Conservation (phyloP, 2,797 vertebrate species). For the Tenualosa thibaudeaui region DNA sequence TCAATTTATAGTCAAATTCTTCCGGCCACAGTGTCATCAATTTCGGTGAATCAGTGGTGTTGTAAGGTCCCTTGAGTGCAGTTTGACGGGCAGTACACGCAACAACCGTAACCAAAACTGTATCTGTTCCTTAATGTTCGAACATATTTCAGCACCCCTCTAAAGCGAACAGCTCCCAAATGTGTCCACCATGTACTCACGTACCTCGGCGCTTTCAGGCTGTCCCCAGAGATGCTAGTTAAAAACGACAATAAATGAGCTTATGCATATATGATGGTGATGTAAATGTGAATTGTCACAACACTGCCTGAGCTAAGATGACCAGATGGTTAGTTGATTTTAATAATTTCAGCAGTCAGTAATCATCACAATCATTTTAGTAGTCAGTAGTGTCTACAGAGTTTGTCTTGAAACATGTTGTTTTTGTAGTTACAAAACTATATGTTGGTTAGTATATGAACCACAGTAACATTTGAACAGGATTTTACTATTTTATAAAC, state of each 20-base stretch:
- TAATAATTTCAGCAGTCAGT: neutral
- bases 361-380: neutral
- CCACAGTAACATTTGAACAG: no score
- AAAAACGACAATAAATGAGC: neutral
- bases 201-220: neutral
- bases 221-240: neutral
- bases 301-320: neutral
- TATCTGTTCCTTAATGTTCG: neutral
- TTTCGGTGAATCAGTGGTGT: neutral
- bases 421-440: no score
- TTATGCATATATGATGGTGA: neutral
- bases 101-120: neutral
- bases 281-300: neutral
- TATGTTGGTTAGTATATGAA: no score
- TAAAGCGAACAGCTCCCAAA: neutral
- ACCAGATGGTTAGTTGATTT: no score
- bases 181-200: neutral
- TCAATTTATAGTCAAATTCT: neutral
- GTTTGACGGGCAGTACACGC: neutral
- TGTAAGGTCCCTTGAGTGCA: neutral
- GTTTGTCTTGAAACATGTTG: no score
- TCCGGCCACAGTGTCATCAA: neutral
- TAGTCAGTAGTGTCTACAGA: no score
- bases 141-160: constrained; percentile 10
- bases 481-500: no score